phyloP scores from a whole-genome alignment of 2,113 vertebrate species.

The Cyanocitta stelleri region DNA sequence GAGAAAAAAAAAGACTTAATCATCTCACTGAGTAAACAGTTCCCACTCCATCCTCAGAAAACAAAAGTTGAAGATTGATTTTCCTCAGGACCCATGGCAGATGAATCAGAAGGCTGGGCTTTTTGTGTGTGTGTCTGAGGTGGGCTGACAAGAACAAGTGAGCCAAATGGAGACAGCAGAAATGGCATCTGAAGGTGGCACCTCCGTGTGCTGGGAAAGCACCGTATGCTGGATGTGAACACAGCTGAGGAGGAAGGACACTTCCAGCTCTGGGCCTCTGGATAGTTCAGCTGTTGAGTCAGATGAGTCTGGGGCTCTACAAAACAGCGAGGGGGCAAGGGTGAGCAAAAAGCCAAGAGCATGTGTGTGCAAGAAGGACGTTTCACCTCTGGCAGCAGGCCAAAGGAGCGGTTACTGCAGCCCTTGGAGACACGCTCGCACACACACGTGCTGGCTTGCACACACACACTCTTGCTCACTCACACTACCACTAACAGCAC shows the following conservation, averaged over 20 bases:
- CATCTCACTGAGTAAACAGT: conserved; percentile 13
- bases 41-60: conserved; percentile 25
- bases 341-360: neutral
- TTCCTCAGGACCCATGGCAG: neutral
- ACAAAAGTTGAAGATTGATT: neutral
- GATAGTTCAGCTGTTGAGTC: neutral
- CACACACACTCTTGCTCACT: neutral
- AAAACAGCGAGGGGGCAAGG: neutral
- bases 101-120: conserved; percentile 26
- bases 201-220: neutral
- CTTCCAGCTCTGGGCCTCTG: neutral
- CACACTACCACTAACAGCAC: neutral
- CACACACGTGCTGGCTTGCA: neutral
- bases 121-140: neutral
- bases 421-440: neutral
- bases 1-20: conserved; percentile 23
- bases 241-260: neutral
- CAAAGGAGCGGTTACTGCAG: neutral
- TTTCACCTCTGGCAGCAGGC: neutral
- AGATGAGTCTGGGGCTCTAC: neutral
- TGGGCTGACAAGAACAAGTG: neutral
- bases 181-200: neutral
- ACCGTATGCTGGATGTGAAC: fast-evolving
- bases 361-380: neutral
- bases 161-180: neutral